Percentiles rank a stretch among this genome's conserved stretches.
Evolutionary conservation across 2,797 vertebrate species (phyloP).

Genomic region (Pogonophryne albipinna): DNA sequence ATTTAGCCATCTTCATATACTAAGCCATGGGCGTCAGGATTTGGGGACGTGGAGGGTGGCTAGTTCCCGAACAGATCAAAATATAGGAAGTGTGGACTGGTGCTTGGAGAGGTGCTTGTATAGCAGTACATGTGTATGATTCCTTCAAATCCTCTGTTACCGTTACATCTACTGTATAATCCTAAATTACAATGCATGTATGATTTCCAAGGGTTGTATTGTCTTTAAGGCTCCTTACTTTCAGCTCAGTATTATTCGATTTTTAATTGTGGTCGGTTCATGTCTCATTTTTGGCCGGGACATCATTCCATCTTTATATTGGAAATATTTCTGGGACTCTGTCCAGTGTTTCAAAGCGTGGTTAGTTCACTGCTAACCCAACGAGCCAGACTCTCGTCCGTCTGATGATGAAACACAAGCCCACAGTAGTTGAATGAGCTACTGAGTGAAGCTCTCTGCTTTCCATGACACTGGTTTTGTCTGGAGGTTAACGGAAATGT

Average conservation of each 20-base stretch:
- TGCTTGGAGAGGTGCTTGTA: too few relatives aligned
- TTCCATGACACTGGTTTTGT: slow-evolving; percentile 43
- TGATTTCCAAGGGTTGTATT: neutral
- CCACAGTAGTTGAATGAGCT: slow-evolving; percentile 43
- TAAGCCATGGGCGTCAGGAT: too few relatives aligned
- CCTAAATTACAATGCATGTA: slow-evolving; percentile 16
- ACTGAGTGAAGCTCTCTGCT: slow-evolving; percentile 39
- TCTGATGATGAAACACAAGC: slow-evolving; percentile 55
- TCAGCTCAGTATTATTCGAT: slow-evolving; percentile 20
- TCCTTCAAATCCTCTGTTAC: too few relatives aligned
- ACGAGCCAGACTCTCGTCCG: slow-evolving; percentile 21
- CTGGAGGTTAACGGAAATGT: slow-evolving; percentile 47
- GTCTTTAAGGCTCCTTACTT: neutral
- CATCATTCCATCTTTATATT: slow-evolving; percentile 24
- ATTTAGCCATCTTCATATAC: too few relatives aligned
- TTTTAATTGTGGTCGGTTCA: slow-evolving; percentile 35
- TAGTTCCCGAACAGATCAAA: too few relatives aligned
- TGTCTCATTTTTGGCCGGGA: slow-evolving; percentile 24
- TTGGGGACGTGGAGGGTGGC: too few relatives aligned
- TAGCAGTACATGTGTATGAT: too few relatives aligned
- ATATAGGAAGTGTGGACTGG: too few relatives aligned
- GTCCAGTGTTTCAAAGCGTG: slow-evolving; percentile 48
- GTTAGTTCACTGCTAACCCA: slow-evolving; percentile 44
- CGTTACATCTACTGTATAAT: neutral
- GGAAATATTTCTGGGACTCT: slow-evolving; percentile 39